Evolutionary conservation across 2,888 invertebrate species (phyloP), one percentile per base, ranked within the genome.

Genomic region (Cremastinae sp.): DNA sequence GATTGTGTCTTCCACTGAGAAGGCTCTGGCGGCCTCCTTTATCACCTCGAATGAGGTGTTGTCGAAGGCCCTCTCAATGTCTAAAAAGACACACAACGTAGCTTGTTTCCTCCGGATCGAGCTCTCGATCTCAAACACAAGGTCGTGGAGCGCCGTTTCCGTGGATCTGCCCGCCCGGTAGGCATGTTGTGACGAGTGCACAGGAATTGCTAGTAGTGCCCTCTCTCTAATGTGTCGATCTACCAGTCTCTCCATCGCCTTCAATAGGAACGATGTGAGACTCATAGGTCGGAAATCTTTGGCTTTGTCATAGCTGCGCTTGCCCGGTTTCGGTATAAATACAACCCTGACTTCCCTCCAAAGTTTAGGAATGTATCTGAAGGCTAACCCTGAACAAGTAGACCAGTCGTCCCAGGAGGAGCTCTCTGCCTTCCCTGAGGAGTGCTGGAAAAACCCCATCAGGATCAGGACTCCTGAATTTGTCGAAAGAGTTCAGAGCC

Each of bases 201-300:
- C 18, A 0, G 79, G 75, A 0, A 28, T 72, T 4, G 0, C 12
- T 7, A 2, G 14, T 22, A 81, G 45, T 0, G 78, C 75, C 1
- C 28, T 68, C 5, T 79, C 78, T 22, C 71, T 75, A 0, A 82
- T 79, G 61, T 73, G 49, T 56, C 79, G 75, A 20, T 81, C 79
- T n/a, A 82, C 75, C n/a, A 83, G 73, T 70, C 78, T 78, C 43
- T 83, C 82, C 58, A 82, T 2, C 0, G 78, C 80, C 64, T 83
- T 80, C 8, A 83, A 64, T 2, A 81, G 18, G 37, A 82, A 81
- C 0, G 79, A 83, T 4, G 70, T 78, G 5, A 83, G 69, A 51
- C 79, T 82, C 10, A 82, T 82, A 0, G 81, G 82, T 61, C 79
- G 59, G 53, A 73, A 81, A 1, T 70, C 39, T 22, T 82, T 81